A percentile compares a stretch with the other conserved stretches of the same genome.
Evolutionary conservation across 1,140 invertebrate species (phyloP).

Genomic region (Camponotus vicinus): DNA sequence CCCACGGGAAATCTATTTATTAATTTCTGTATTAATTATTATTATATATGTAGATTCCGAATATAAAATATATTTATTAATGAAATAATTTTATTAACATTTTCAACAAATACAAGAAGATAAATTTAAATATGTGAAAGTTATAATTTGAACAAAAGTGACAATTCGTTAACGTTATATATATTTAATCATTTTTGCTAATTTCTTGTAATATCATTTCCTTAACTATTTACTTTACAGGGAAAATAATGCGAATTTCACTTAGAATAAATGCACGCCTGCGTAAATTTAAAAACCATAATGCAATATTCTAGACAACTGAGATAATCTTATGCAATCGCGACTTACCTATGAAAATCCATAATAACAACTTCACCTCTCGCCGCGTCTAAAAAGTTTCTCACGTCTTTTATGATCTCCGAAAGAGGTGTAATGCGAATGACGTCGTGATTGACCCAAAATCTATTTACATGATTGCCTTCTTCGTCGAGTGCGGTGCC

Average conservation of each 20-base stretch:
- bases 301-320: background rate
- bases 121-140: constrained; percentile 5
- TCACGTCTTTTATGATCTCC: constrained; percentile 88
- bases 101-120: background rate
- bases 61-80: constrained; percentile 22
- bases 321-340: background rate
- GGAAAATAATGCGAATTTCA: background rate
- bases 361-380: constrained; percentile 90
- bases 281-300: background rate
- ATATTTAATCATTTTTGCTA: background rate
- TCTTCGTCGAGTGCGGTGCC: constrained; percentile 72
- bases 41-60: background rate
- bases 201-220: background rate
- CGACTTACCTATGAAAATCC: constrained; percentile 88
- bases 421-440: constrained; percentile 89
- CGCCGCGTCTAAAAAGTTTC: constrained; percentile 88
- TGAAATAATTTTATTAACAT: background rate
- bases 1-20: constrained; percentile 89
- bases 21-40: constrained; percentile 19
- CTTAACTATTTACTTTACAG: background rate
- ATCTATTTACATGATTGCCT: constrained; percentile 85
- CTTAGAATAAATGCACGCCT: background rate
- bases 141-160: background rate
- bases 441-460: constrained; percentile 91
- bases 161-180: constrained; percentile 8